These are phyloP conservation scores for Leontocebus nigricollis DNA, from an alignment of 2,797 vertebrate species.

Conservation along the genomic window DNA sequence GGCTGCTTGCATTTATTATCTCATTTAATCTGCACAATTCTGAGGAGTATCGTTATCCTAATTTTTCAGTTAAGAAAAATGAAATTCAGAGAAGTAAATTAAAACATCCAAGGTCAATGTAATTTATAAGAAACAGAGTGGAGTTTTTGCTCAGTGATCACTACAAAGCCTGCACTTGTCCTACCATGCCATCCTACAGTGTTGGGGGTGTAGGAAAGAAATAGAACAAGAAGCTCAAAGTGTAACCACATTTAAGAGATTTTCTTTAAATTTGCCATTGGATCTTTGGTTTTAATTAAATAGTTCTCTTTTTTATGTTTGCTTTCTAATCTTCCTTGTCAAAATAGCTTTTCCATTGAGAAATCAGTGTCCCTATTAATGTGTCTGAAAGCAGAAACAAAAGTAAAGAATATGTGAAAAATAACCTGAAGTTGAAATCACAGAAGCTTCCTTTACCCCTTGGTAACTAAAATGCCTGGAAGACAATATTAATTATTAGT, in stretches of 20 bases:
- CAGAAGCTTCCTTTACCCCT: neutral
- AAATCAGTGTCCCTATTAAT: neutral
- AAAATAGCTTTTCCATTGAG: neutral
- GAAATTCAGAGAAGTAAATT: neutral
- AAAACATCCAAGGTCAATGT: neutral
- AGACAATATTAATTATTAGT: constrained; percentile 10
- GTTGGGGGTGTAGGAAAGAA: neutral
- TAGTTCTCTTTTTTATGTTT: neutral
- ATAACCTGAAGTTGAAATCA: neutral
- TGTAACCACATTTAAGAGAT: neutral
- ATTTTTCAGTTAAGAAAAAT: neutral
- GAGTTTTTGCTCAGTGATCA: neutral
- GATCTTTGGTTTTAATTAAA: neutral
- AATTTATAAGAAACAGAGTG: neutral
- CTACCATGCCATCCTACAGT: neutral
- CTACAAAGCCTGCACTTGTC: neutral
- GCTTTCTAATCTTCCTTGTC: neutral
- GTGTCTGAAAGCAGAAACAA: neutral
- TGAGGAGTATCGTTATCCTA: neutral
- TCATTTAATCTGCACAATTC: neutral
- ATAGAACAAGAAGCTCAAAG: neutral
- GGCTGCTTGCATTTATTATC: neutral
- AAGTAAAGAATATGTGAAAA: neutral
- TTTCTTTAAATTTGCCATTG: neutral
- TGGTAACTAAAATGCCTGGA: neutral